Percentiles rank a stretch among this genome's conserved stretches.
phyloP scores from a whole-genome alignment of 2,797 vertebrate genomes.

The Oceanodroma leucorhoa region DNA sequence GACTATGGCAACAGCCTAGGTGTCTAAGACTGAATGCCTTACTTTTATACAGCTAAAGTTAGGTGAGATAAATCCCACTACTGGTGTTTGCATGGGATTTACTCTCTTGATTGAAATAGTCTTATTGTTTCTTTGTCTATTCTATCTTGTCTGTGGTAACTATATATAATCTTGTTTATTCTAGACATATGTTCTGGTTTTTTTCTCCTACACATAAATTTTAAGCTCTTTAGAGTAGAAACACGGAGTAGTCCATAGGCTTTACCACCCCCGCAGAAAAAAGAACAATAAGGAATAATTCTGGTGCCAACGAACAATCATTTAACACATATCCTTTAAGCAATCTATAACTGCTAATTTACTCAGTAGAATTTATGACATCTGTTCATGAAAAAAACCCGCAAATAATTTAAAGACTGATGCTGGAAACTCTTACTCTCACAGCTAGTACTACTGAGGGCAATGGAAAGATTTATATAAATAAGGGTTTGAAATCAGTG shows the following conservation, averaged over 20 bases:
- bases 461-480: neutral
- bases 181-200: neutral
- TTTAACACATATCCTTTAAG: neutral
- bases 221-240: neutral
- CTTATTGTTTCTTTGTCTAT: neutral
- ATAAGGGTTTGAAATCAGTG: neutral
- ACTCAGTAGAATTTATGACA: neutral
- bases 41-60: neutral
- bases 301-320: neutral
- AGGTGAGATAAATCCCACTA: neutral
- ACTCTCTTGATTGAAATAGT: neutral
- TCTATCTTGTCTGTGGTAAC: neutral
- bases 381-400: neutral
- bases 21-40: neutral
- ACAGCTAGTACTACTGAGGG: neutral
- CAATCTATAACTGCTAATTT: neutral
- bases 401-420: neutral
- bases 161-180: neutral
- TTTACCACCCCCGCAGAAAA: neutral
- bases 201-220: neutral
- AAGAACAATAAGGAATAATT: neutral
- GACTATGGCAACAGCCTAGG: neutral
- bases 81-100: accelerated
- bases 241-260: neutral
- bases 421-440: neutral